Evolutionary conservation across 2,797 vertebrate species (phyloP).

Genomic region (Acestrorhynchus altus): DNA sequence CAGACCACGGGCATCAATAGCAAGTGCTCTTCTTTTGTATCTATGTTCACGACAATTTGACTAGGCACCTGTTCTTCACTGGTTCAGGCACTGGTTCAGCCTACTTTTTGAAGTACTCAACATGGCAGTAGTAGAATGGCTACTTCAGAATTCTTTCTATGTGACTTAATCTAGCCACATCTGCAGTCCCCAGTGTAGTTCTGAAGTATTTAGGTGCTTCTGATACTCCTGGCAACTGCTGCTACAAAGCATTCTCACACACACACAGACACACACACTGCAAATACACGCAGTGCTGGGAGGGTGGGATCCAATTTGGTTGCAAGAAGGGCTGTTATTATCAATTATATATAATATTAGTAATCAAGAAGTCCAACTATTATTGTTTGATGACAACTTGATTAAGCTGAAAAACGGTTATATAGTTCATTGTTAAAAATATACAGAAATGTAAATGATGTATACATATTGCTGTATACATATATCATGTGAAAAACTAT

Average conservation of each 20-base stretch:
- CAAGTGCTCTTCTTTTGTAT: slow-evolving; percentile 35
- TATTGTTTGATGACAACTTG: background rate
- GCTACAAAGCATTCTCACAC: slow-evolving; percentile 11
- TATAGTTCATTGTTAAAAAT: background rate
- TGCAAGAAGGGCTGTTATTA: background rate
- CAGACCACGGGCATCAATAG: slow-evolving; percentile 50
- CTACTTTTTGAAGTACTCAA: slow-evolving; percentile 33
- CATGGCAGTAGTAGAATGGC: background rate
- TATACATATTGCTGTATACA: no score
- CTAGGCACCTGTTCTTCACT: slow-evolving; percentile 40
- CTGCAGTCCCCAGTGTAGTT: background rate
- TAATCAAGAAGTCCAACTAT: background rate
- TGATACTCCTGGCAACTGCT: slow-evolving; percentile 16
- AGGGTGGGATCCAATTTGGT: background rate
- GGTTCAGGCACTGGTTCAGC: slow-evolving; percentile 33
- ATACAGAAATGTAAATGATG: no score
- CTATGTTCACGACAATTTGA: slow-evolving; percentile 41
- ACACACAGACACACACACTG: slow-evolving; percentile 36
- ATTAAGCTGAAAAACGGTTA: background rate
- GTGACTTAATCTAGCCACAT: slow-evolving; percentile 3
- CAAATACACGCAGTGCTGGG: slow-evolving; percentile 29
- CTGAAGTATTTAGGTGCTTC: background rate
- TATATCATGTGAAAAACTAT: no score
- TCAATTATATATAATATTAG: background rate
- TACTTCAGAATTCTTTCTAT: background rate